Evolutionary conservation across 2,888 invertebrate species (phyloP), one percentile per base, ranked within the genome.

Genomic region (Drosophila falleni): DNA sequence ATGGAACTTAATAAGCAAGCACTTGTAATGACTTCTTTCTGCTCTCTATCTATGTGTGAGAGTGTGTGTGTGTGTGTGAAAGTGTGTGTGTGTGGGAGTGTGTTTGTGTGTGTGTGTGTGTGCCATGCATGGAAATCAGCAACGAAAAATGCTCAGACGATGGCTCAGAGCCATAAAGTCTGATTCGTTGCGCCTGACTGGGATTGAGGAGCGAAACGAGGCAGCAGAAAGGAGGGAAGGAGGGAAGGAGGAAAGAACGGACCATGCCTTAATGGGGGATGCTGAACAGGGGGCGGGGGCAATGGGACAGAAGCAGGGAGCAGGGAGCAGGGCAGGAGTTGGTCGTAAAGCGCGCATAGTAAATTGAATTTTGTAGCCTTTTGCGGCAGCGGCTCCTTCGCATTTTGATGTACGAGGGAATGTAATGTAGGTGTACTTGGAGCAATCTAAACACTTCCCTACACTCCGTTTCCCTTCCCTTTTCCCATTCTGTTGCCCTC

Each of bases 1-100:
- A 88, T 84, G 84, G 84, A 88, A 88, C 84, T 88, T 84, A 84
- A 84, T 84, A 84, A 84, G 84, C 88, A 84, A 84, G 87, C 87
- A 80, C 87, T 84, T 84, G 87, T 83, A 84, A 84, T 84, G 88
- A 80, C 84, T 84, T 83, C 78, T 71, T 80, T 83, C 78, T 71
- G 77, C 42, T 44, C 56, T 33, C 19, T 13, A 26, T 10, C 35
- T 11, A 37, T n/a, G 37, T n/a, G n/a, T 37, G 37, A 37, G 2
- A n/a, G 31, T n/a, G n/a, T 33, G 6, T 19, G 15, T 13, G 31
- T 10, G 16, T 44, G 33, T 31, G 54, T 39, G 60, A 31, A 26
- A 16, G 35, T 13, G 56, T 16, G 59, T 15, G 61, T 15, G 51
- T 16, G 46, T 58, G 31, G 6, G 31, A 9, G 26, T 15, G 11